Conservation (phyloP, 2,888 invertebrate species). For the Caprella mutica region DNA sequence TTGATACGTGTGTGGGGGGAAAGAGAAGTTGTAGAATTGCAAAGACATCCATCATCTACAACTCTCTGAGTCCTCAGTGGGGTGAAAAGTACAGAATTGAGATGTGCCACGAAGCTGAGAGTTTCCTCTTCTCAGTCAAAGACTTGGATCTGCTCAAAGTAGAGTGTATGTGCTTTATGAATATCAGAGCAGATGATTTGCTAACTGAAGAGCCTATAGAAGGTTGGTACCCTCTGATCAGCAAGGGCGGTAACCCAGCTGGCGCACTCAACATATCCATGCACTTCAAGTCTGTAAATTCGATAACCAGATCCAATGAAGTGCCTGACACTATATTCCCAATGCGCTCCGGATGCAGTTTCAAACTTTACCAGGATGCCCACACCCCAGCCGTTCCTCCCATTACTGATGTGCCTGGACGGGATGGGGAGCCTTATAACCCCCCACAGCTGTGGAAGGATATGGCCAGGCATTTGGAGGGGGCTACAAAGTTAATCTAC, state of each 20-base stretch:
- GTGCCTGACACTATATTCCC: conserved; percentile 34
- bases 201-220: conserved; percentile 22
- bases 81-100: conserved; percentile 33
- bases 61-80: conserved; percentile 34
- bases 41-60: conserved; percentile 34
- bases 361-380: conserved; percentile 34
- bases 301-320: conserved; percentile 28
- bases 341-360: conserved; percentile 18
- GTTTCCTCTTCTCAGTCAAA: conserved; percentile 27
- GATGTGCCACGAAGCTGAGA: conserved; percentile 31
- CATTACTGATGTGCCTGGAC: conserved; percentile 21
- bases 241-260: conserved; percentile 14
- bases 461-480: conserved; percentile 19
- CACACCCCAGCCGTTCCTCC: conserved; percentile 33
- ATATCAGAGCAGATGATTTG: conserved; percentile 26
- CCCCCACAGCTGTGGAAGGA: conserved; percentile 33
- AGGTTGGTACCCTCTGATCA: conserved; percentile 30
- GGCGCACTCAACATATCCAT: conserved; percentile 28
- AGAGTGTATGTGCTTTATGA: conserved; percentile 31
- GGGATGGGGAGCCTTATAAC: conserved; percentile 24
- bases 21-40: conserved; percentile 29
- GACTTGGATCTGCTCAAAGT: conserved; percentile 29
- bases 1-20: conserved; percentile 27
- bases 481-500: conserved; percentile 33
- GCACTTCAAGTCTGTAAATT: conserved; percentile 18